Evolutionary conservation across 2,888 invertebrate genomes (phyloP).

Genomic region (Macrosoma leucophasiata): DNA sequence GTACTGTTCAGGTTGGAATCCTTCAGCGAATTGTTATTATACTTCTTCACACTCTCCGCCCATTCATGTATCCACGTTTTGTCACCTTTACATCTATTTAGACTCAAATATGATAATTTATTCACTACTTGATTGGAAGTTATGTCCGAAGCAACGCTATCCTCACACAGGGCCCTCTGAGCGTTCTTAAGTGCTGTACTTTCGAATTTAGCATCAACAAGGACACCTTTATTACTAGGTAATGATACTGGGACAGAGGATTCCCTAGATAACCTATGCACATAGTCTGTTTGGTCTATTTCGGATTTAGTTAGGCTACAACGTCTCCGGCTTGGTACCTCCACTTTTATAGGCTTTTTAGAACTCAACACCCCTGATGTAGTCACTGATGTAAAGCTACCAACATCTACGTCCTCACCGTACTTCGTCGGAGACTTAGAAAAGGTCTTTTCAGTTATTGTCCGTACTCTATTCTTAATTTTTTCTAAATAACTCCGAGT

Average conservation of each 20-base stretch:
- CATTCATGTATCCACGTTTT: conserved; percentile 79
- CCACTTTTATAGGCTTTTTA: conserved; percentile 50
- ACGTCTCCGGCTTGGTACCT: conserved; percentile 50
- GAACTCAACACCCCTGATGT: conserved; percentile 82
- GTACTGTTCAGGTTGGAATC: conserved; percentile 34
- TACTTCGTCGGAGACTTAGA: conserved; percentile 67
- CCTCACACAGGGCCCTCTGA: conserved; percentile 52
- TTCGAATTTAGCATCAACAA: conserved; percentile 52
- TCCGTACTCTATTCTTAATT: conserved; percentile 76
- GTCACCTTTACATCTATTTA: conserved; percentile 69
- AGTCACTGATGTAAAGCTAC: conserved; percentile 82
- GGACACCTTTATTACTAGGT: conserved; percentile 43
- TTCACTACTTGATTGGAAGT: conserved; percentile 57
- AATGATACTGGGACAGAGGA: conserved; percentile 62
- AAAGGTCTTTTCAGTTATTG: conserved; percentile 73
- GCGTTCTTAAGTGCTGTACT: conserved; percentile 58
- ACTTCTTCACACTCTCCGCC: conserved; percentile 77
- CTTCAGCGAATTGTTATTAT: conserved; percentile 55
- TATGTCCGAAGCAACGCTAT: conserved; percentile 42
- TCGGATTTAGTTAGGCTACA: conserved; percentile 82
- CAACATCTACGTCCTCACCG: conserved; percentile 67
- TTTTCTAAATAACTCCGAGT: conserved; percentile 77
- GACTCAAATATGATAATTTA: conserved; percentile 60
- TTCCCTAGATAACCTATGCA: conserved; percentile 62
- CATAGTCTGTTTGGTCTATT: conserved; percentile 79